These are phyloP conservation scores for Apostichopus japonicus DNA, from an alignment of 35 echinoderm and acorn worm genomes.

Conservation along the genomic window DNA sequence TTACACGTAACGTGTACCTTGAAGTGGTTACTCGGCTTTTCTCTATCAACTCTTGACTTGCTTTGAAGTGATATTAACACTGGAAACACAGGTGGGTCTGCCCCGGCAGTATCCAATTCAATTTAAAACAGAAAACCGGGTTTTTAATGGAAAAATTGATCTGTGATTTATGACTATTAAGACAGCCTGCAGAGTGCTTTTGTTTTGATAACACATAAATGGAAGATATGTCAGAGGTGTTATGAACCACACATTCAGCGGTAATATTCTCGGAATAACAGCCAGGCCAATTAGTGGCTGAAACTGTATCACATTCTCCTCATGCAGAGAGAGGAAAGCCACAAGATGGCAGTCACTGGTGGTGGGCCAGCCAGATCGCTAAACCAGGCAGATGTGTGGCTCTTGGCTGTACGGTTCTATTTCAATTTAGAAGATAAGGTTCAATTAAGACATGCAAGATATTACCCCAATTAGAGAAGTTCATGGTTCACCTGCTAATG, in stretches of 20 bases:
- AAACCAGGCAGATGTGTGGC: background rate
- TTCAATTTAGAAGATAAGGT: too few relatives aligned
- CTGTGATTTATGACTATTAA: constrained; percentile 4
- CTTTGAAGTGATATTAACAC: too few relatives aligned
- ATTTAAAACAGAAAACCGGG: background rate
- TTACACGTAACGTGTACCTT: too few relatives aligned
- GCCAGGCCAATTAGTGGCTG: constrained; percentile 2
- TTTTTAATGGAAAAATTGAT: background rate
- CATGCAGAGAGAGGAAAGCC: constrained; percentile 2
- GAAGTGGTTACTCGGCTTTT: too few relatives aligned
- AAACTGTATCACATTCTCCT: constrained; percentile 41
- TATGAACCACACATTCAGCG: constrained; percentile 15
- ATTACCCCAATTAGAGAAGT: too few relatives aligned
- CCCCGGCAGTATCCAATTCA: background rate
- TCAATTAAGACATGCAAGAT: too few relatives aligned
- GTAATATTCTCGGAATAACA: constrained; percentile 6
- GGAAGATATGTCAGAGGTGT: constrained; percentile 19
- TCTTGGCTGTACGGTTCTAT: too few relatives aligned
- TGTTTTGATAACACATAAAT: constrained; percentile 16
- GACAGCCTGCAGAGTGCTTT: constrained; percentile 10
- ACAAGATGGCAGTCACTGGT: too few relatives aligned
- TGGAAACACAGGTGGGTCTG: too few relatives aligned
- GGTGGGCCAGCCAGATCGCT: too few relatives aligned
- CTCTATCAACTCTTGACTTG: too few relatives aligned
- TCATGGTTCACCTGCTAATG: too few relatives aligned